These are phyloP conservation scores for Hydrozoanthus gracilis DNA, from an alignment of 92 coral and sea anemone species.

Conservation along the genomic window DNA sequence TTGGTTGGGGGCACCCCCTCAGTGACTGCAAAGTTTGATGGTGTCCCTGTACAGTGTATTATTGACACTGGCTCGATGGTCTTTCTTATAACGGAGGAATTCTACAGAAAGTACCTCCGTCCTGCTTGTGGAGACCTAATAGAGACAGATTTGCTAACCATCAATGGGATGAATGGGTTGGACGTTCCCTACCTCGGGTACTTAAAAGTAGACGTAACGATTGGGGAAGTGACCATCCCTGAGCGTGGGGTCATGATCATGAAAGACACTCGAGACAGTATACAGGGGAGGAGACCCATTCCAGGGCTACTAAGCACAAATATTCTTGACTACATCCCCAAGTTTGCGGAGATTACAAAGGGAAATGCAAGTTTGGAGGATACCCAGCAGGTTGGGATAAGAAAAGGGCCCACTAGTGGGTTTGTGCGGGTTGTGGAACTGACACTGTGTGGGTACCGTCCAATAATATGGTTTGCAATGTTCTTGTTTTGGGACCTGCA, in stretches of 20 bases:
- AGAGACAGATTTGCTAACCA: constrained; percentile 33
- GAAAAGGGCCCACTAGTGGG: not conserved
- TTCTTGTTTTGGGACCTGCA: constrained; percentile 54
- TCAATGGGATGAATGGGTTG: constrained; percentile 68
- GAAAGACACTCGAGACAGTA: constrained; percentile 45
- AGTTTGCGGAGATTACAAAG: constrained; percentile 41
- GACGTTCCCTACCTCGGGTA: constrained; percentile 73
- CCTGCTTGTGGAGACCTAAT: constrained; percentile 38
- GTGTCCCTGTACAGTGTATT: constrained; percentile 6
- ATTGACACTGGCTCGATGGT: constrained; percentile 69
- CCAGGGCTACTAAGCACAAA: constrained; percentile 69
- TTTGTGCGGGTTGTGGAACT: constrained; percentile 60
- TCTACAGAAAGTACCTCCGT: constrained; percentile 54
- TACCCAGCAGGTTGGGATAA: not conserved
- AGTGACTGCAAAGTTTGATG: not conserved
- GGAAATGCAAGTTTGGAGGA: not conserved
- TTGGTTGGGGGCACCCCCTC: constrained; percentile 10
- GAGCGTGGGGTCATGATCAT: constrained; percentile 60
- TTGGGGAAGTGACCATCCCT: constrained; percentile 57
- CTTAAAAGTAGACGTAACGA: constrained; percentile 54
- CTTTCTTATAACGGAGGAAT: constrained; percentile 56
- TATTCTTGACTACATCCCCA: constrained; percentile 62
- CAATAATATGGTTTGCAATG: constrained; percentile 18
- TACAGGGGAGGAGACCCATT: constrained; percentile 22
- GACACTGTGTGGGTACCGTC: constrained; percentile 60